Percentiles rank a stretch among this genome's conserved stretches.
These are phyloP conservation scores for Drosophila navojoa DNA, from an alignment of 1,140 invertebrate species.

Conservation along the genomic window DNA sequence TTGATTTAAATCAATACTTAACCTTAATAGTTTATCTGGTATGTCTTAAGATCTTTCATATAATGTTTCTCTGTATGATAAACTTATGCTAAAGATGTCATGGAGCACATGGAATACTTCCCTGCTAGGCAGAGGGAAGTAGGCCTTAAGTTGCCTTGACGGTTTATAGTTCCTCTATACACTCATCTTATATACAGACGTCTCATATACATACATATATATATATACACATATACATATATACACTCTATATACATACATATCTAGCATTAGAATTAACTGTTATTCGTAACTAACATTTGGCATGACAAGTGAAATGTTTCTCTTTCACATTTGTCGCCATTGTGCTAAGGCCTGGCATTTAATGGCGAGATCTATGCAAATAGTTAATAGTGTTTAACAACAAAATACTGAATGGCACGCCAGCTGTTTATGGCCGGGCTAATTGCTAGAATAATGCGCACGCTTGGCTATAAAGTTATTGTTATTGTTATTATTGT, in stretches of 20 bases:
- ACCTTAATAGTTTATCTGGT: too few species aligned
- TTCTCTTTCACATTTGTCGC: conserved; percentile 12
- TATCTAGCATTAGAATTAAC: neutral
- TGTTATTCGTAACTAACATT: conserved; percentile 28
- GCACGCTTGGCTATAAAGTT: neutral
- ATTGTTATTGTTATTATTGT: neutral
- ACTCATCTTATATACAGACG: neutral
- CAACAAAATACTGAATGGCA: conserved; percentile 45
- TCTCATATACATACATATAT: neutral
- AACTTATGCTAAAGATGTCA: too few species aligned
- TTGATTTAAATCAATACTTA: too few species aligned
- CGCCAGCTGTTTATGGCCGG: conserved; percentile 26
- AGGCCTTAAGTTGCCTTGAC: too few species aligned
- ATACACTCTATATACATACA: neutral
- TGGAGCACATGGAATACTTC: too few species aligned
- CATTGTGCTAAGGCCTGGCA: neutral
- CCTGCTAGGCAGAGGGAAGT: too few species aligned
- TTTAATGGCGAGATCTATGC: conserved; percentile 22
- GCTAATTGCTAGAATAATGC: conserved; percentile 63
- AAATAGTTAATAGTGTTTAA: conserved; percentile 23
- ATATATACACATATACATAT: neutral
- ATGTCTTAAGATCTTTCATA: too few species aligned
- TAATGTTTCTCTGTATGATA: too few species aligned
- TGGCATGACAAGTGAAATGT: conserved; percentile 6
- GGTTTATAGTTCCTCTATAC: too few species aligned